Evolutionary conservation across 2,797 vertebrate species (phyloP), one percentile per base, ranked within the genome.

Genomic region (Bradypus variegatus): DNA sequence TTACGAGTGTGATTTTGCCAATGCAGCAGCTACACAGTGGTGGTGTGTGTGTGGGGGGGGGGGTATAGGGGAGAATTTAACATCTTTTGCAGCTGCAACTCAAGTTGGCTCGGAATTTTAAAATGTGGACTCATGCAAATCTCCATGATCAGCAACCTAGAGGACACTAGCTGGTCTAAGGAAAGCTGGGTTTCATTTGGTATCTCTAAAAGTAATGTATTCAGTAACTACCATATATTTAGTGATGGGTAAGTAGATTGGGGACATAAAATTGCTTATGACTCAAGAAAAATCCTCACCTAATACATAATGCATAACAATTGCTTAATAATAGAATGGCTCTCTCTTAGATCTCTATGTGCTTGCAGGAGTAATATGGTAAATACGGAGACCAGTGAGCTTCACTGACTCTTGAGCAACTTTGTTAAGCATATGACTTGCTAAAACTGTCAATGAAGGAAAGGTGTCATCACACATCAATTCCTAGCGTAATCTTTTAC

Each of bases 311-410:
- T 9, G 2, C 67, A 8, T 41, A 79, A 2, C 16, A 64, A 16
- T 3, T 27, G 14, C 7, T 41, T 33, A n/a, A 0, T 1, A 9
- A 5, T 0, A 29, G 29, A 45, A 25, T 9, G 70, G 0, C 5
- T 50, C 5, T 33, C 21, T 53, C 58, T 64, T 15, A 2, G 3
- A 6, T 41, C 11, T 1, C 23, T 5, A 69, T n/a, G 8, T 7
- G 48, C 33, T 64, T 33, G 9, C 25, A 15, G 6, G 16, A 48
- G 9, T 41, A 21, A 33, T 2, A 27, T 1, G 50, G 14, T 2
- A 11, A 58, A 0, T 12, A 21, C 29, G 48, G 50, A 77, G 9
- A 27, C 2, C 4, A 0, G 3, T 1, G 38, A 60, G 8, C 31
- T 5, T 31, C 13, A 7, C 12, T 21, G 21, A 38, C 12, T 77